Percentiles rank a stretch among this genome's conserved stretches.
Evolutionary conservation across 2,113 vertebrate genomes (phyloP).

Genomic region (western clawed frog (Xenopus tropicalis)): DNA sequence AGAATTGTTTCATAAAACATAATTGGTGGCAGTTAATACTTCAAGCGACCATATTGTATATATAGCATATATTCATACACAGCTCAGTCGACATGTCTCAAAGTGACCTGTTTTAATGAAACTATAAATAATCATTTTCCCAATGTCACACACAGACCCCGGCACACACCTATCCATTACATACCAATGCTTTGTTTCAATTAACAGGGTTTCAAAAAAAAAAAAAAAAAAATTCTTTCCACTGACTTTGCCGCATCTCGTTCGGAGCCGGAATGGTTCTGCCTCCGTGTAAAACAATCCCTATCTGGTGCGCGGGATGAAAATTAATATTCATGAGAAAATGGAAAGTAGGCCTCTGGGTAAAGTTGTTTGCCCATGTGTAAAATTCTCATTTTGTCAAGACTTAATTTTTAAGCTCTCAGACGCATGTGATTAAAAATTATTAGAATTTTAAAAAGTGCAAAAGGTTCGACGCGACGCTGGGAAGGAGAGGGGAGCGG

Average conservation of each 20-base stretch:
- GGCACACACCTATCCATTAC: too few relatives aligned
- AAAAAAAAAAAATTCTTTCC: constrained; percentile 5
- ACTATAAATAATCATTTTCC: too few relatives aligned
- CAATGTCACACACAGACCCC: too few relatives aligned
- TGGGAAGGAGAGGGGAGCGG: background rate
- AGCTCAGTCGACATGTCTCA: too few relatives aligned
- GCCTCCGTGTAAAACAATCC: constrained; percentile 31
- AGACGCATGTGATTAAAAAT: constrained; percentile 34
- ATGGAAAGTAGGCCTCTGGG: constrained; percentile 37
- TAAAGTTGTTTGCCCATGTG: constrained; percentile 39
- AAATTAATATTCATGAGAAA: constrained; percentile 44
- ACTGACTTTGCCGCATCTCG: constrained; percentile 2
- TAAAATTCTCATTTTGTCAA: constrained; percentile 45
- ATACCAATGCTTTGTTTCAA: constrained; percentile 7
- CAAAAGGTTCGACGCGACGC: constrained; percentile 27
- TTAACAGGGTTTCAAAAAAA: constrained; percentile 30
- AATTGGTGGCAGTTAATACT: too few relatives aligned
- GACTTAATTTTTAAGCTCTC: constrained; percentile 40
- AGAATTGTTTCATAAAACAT: too few relatives aligned
- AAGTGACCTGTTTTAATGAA: too few relatives aligned
- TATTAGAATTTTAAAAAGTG: constrained; percentile 24
- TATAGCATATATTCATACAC: too few relatives aligned
- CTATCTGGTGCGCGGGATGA: constrained; percentile 25
- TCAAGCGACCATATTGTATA: too few relatives aligned
- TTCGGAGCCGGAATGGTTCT: constrained; percentile 26